Conservation (phyloP, 2,888 invertebrate genomes). For the Oxyscelio sp. region DNA sequence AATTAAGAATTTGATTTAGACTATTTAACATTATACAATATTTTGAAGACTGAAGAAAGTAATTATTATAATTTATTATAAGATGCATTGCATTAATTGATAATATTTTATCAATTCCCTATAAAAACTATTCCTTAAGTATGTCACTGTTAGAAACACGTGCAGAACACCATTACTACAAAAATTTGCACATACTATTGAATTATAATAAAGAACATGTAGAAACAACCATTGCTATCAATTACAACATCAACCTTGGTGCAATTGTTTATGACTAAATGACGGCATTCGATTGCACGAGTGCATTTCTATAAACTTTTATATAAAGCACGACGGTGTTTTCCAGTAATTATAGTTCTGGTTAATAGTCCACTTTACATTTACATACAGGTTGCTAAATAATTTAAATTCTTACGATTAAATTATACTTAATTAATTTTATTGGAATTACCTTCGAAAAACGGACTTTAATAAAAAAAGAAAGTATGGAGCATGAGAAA, state of each 20-base stretch:
- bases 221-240: slow-evolving; percentile 43
- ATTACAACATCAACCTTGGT: slow-evolving; percentile 72
- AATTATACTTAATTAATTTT: background rate
- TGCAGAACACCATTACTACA: slow-evolving; percentile 47
- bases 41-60: too few species aligned
- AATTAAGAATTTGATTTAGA: too few species aligned
- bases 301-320: slow-evolving; percentile 27
- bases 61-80: too few species aligned
- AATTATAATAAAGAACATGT: slow-evolving; percentile 67
- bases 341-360: slow-evolving; percentile 32
- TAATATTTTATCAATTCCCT: too few species aligned
- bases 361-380: slow-evolving; percentile 52
- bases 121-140: too few species aligned
- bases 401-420: slow-evolving; percentile 23
- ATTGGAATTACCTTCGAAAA: slow-evolving; percentile 2
- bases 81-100: too few species aligned
- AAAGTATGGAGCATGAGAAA: background rate
- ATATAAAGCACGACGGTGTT: slow-evolving; percentile 30
- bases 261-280: slow-evolving; percentile 68
- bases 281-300: slow-evolving; percentile 38
- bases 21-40: too few species aligned
- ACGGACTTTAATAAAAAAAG: background rate
- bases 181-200: slow-evolving; percentile 63
- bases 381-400: slow-evolving; percentile 32
- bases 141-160: slow-evolving; percentile 67